A percentile compares a stretch with the other conserved stretches of the same genome.
phyloP scores from a whole-genome alignment of 1,140 invertebrate genomes.

The Macrosteles quadrilineatus region DNA sequence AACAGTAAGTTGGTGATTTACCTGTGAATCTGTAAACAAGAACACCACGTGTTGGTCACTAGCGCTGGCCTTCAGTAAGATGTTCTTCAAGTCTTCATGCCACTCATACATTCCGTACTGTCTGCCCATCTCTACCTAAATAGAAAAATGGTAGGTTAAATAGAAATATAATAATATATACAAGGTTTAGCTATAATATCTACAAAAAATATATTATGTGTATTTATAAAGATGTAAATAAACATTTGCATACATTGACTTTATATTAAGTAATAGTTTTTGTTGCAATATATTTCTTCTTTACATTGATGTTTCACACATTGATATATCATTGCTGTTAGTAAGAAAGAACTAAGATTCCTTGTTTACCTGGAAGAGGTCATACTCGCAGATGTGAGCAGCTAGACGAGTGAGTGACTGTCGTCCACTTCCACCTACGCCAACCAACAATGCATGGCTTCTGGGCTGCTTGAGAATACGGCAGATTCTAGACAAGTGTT shows the following conservation, averaged over 20 bases:
- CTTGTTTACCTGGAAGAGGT: slow-evolving; percentile 65
- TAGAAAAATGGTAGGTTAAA: too few species aligned
- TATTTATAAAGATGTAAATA: too few species aligned
- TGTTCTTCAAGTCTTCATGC: slow-evolving; percentile 85
- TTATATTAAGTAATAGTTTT: too few species aligned
- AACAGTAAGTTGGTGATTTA: slow-evolving; percentile 46
- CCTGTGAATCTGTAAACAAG: slow-evolving; percentile 87
- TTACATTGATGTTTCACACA: too few species aligned
- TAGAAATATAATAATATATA: too few species aligned
- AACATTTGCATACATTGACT: too few species aligned
- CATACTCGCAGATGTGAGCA: slow-evolving; percentile 92
- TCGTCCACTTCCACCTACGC: slow-evolving; percentile 89
- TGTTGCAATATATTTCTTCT: too few species aligned
- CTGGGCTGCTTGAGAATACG: slow-evolving; percentile 89
- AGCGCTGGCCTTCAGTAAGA: slow-evolving; percentile 77
- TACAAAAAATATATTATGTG: too few species aligned
- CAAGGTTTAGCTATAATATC: too few species aligned
- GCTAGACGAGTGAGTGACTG: slow-evolving; percentile 88
- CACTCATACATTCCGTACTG: slow-evolving; percentile 83
- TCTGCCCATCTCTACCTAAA: slow-evolving; percentile 90
- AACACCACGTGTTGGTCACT: slow-evolving; percentile 87
- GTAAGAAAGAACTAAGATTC: too few species aligned
- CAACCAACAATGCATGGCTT: slow-evolving; percentile 82
- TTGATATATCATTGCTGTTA: too few species aligned
- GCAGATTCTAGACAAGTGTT: slow-evolving; percentile 90